A percentile compares a stretch with the other conserved stretches of the same genome.
phyloP scores from a whole-genome alignment of 2,888 invertebrate species.

The Charanyca ferruginea region DNA sequence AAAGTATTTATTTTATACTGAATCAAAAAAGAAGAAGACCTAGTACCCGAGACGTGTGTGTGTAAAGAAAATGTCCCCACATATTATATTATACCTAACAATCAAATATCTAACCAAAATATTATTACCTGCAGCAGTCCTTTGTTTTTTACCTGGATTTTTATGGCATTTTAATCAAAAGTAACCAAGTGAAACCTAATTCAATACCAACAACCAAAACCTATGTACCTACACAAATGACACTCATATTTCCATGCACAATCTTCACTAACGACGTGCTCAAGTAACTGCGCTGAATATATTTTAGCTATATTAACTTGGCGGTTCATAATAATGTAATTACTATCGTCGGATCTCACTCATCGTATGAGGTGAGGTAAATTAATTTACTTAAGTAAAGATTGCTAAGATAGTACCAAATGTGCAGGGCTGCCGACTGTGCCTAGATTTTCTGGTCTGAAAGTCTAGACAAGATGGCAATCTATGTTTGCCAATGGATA shows the following conservation, averaged over 20 bases:
- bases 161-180: neutral
- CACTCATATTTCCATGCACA: conserved; percentile 7
- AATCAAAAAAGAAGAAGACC: too few relatives aligned
- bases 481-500: conserved; percentile 19
- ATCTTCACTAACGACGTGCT: conserved; percentile 13
- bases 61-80: too few relatives aligned
- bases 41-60: too few relatives aligned
- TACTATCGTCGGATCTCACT: conserved; percentile 61
- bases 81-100: too few relatives aligned
- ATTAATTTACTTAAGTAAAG: conserved; percentile 66
- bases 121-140: too few relatives aligned
- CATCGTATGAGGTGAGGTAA: conserved; percentile 58
- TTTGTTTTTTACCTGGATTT: neutral
- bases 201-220: neutral
- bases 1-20: too few relatives aligned
- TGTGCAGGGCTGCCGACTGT: conserved; percentile 51
- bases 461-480: conserved; percentile 34
- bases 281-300: conserved; percentile 38
- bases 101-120: too few relatives aligned
- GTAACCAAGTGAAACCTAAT: neutral
- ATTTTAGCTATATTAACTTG: conserved; percentile 57
- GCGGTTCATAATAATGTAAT: conserved; percentile 59
- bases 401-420: conserved; percentile 52
- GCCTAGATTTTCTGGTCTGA: conserved; percentile 13
- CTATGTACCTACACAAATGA: neutral